Base-by-base conservation (phyloP, 2,888 invertebrate species). In the Eurytoma californica region DNA sequence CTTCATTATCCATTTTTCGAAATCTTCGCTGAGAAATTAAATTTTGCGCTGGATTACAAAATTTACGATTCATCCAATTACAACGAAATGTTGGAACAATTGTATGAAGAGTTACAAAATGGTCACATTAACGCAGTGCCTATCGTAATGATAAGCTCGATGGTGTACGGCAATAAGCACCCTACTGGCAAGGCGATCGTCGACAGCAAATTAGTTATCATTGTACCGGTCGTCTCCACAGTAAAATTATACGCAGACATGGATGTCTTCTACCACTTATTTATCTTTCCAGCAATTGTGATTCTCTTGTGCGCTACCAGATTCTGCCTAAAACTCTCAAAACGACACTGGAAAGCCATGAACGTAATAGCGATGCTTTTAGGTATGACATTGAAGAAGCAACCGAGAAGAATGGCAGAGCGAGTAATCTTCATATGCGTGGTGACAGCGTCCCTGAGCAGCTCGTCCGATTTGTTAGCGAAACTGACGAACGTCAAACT, bases 121-220 rank as follows among this genome's bases (percentile, higher is more conserved):
- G 39, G 39, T 9, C 1, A 1, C 9, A 39, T 39, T 9, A 39
- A 39, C 9, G 39, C 39, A 7, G 39, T 39, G 39, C 39, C 39
- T 39, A 39, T 39, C 9, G 9, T 39, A 9, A 39, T 39, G 39
- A 9, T 39, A 7, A 39, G 39, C 9, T 2, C 39, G 1, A 7
- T 39, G 39, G 1, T 39, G 0, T 9, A 39, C 39, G 39, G 9
- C 9, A 39, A 39, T 39, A 39, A 39, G 7, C 39, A 39, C 9
- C n/a, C 60, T 14, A 20, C 49, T 1, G 65, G 74, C 1, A 57
- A 51, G 3, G 51, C 60, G 0, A 3, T 75, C 14, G 12, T 28
- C 28, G 51, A 67, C 57, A 18, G 67, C 16, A 75, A 47, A 4
- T 68, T 76, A 13, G 68, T 68, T 9, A 61, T 76, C 55, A 69